These are phyloP conservation scores for Protonemura montana DNA, from an alignment of 2,888 invertebrate genomes.

Conservation along the genomic window DNA sequence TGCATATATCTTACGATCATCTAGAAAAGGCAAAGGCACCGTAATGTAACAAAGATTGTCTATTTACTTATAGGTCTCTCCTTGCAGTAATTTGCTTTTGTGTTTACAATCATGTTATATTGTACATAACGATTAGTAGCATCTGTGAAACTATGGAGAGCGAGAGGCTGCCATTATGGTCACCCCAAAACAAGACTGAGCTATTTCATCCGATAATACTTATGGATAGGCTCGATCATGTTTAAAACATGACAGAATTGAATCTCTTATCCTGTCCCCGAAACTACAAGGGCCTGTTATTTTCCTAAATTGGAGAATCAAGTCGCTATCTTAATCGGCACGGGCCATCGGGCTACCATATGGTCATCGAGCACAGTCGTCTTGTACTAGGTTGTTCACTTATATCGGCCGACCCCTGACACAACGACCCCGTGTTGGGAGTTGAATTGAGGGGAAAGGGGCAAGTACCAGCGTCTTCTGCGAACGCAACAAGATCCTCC, in stretches of 20 bases:
- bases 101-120: background rate
- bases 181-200: background rate
- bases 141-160: background rate
- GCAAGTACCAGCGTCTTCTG: background rate
- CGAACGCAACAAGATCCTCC: background rate
- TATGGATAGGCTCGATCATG: background rate
- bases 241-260: background rate
- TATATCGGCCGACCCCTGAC: background rate
- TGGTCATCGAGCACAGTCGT: background rate
- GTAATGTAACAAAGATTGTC: background rate
- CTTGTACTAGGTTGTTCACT: background rate
- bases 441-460: background rate
- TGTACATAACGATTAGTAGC: background rate
- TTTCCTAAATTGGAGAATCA: slow-evolving; percentile 4
- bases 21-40: slow-evolving; percentile 3
- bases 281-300: background rate
- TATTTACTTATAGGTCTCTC: background rate
- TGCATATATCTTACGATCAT: background rate
- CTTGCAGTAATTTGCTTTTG: background rate
- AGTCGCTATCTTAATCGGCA: background rate
- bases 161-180: background rate
- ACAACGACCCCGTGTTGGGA: background rate
- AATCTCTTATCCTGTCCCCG: background rate
- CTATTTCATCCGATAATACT: no score
- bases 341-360: background rate